These are phyloP conservation scores for Acestrorhynchus altus DNA, from an alignment of 2,797 vertebrate species.

Conservation along the genomic window DNA sequence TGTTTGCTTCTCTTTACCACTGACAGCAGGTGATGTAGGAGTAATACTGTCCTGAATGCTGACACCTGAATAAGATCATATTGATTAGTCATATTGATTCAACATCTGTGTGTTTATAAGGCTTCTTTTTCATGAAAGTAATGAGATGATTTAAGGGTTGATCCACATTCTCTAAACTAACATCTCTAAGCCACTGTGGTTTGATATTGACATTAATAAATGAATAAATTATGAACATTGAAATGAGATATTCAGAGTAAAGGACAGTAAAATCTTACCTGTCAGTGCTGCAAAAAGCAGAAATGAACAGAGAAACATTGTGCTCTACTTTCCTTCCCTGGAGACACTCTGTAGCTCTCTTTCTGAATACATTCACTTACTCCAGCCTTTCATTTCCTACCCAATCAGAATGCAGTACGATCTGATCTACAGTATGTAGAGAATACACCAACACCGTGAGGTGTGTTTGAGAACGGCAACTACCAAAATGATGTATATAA, in stretches of 20 bases:
- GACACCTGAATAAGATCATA: slow-evolving; percentile 19
- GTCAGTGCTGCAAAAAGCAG: slow-evolving; percentile 23
- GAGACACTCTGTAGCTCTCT: background rate
- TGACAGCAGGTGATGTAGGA: slow-evolving; percentile 16
- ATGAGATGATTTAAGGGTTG: too few relatives aligned
- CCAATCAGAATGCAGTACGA: slow-evolving; percentile 16
- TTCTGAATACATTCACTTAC: background rate
- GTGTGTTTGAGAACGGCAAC: too few relatives aligned
- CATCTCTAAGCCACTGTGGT: background rate
- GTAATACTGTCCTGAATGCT: slow-evolving; percentile 37
- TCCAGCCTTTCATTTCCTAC: background rate
- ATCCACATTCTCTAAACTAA: background rate
- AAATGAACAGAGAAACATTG: slow-evolving; percentile 20
- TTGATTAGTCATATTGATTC: background rate
- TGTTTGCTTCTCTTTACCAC: slow-evolving; percentile 11
- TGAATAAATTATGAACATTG: background rate
- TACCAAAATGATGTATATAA: too few relatives aligned
- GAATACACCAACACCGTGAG: too few relatives aligned
- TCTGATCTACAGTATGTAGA: background rate
- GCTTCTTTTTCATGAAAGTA: too few relatives aligned
- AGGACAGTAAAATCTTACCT: slow-evolving; percentile 27
- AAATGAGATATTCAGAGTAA: background rate
- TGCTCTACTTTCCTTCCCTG: background rate
- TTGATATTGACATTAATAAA: too few relatives aligned
- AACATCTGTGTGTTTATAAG: too few relatives aligned